Conservation (phyloP, 2,797 vertebrate species). For the Mallotus villosus region DNA sequence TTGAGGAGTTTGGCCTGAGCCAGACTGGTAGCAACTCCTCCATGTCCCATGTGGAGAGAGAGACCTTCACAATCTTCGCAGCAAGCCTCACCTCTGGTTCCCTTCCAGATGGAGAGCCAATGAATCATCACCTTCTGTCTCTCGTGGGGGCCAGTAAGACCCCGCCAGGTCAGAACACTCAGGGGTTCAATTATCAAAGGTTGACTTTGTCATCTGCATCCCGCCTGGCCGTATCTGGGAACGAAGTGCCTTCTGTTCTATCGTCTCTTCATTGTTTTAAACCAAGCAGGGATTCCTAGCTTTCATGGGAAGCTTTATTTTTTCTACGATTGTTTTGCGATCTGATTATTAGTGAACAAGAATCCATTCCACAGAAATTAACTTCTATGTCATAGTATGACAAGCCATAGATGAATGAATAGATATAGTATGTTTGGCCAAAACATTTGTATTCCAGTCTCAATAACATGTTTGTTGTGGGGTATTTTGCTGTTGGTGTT, state of each 20-base stretch:
- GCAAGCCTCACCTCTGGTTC: not conserved
- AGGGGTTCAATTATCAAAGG: constrained; percentile 4
- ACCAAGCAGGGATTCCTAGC: too few relatives aligned
- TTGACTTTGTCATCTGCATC: constrained; percentile 1
- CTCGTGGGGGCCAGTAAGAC: not conserved
- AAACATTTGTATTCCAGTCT: too few relatives aligned
- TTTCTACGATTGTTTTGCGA: too few relatives aligned
- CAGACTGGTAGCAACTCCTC: not conserved
- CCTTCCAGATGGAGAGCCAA: not conserved
- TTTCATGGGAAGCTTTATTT: too few relatives aligned
- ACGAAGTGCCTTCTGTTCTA: not conserved
- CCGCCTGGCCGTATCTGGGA: not conserved
- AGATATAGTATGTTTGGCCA: not conserved
- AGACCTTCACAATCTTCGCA: not conserved
- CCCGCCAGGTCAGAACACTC: not conserved
- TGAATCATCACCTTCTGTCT: constrained; percentile 9
- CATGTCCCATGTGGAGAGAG: not conserved
- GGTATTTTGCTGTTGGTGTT: not conserved
- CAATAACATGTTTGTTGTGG: too few relatives aligned
- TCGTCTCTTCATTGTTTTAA: too few relatives aligned
- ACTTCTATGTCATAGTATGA: not conserved
- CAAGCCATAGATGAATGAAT: not conserved
- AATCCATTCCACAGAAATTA: too few relatives aligned
- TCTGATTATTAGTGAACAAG: too few relatives aligned
- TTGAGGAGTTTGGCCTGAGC: not conserved